Evolutionary conservation across 1,140 invertebrate species (phyloP), one percentile per base, ranked within the genome.

Genomic region (Kradibia gibbosae): DNA sequence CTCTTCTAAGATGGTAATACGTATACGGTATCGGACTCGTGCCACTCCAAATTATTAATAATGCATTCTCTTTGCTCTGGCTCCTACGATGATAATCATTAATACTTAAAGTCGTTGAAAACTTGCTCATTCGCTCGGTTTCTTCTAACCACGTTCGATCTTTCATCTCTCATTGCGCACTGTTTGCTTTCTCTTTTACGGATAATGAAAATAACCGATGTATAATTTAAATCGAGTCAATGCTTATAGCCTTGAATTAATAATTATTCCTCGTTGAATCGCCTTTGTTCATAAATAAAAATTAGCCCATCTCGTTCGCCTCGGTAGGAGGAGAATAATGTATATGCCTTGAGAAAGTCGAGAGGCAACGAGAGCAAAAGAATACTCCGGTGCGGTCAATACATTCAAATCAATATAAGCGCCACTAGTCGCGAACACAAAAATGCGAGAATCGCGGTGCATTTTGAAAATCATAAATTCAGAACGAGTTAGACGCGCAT

Each of bases 331-430:
- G n/a, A n/a, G n/a, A n/a, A n/a, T n/a, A n/a, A n/a, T n/a, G n/a
- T n/a, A n/a, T n/a, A n/a, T n/a, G n/a, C n/a, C n/a, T n/a, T n/a
- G n/a, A n/a, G n/a, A n/a, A n/a, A n/a, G n/a, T n/a, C n/a, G n/a
- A n/a, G n/a, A n/a, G n/a, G 71, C 45, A 53, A 73, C 53, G 10
- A 73, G 45, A 73, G 71, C 34, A 20, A n/a, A 45, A 62, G 13
- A 45, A 25, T 45, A 0, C 45, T 71, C 34, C n/a, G 7, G 22
- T 71, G 39, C 13, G 39, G 2, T 11, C n/a, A n/a, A n/a, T n/a
- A n/a, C n/a, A n/a, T n/a, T n/a, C n/a, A n/a, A n/a, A n/a, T n/a
- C n/a, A n/a, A n/a, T n/a, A n/a, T n/a, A n/a, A n/a, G n/a, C n/a
- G n/a, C n/a, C n/a, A n/a, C n/a, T 25, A 20, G 11, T 10, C 8